Conservation (phyloP, 2,888 invertebrate species). For the Orthosia gracilis region DNA sequence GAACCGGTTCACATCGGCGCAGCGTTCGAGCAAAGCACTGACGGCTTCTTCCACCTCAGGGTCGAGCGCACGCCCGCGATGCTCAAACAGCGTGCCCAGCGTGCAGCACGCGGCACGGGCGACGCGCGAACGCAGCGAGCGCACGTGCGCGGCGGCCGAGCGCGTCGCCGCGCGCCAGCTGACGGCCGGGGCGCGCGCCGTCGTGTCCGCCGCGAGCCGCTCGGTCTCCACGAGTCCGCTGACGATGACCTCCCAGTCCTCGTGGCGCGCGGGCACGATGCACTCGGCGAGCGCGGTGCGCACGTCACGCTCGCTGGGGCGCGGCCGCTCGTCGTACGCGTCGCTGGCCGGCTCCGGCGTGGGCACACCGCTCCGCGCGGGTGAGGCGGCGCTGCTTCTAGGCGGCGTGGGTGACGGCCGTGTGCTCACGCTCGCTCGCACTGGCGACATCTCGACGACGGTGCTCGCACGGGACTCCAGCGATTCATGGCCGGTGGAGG, state of each 20-base stretch:
- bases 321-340: conserved; percentile 68
- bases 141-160: conserved; percentile 94
- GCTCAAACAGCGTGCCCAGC: conserved; percentile 94
- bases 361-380: conserved; percentile 73
- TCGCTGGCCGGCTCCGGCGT: conserved; percentile 76
- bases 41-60: conserved; percentile 97
- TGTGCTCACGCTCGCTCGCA: conserved; percentile 23
- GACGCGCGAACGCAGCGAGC: conserved; percentile 98
- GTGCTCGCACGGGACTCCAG: conserved; percentile 61
- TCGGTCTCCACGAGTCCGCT: conserved; percentile 93
- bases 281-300: conserved; percentile 85
- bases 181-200: conserved; percentile 93
- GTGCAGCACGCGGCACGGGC: conserved; percentile 97
- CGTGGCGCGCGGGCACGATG: conserved; percentile 91
- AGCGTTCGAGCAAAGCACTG: conserved; percentile 95
- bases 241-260: conserved; percentile 96
- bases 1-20: conserved; percentile 98
- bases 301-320: conserved; percentile 79
- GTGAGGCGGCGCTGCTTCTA: conserved; percentile 70
- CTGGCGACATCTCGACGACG: conserved; percentile 52
- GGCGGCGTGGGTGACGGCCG: conserved; percentile 68
- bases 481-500: conserved; percentile 49
- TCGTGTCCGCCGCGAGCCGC: conserved; percentile 93
- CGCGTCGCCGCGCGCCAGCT: conserved; percentile 93
- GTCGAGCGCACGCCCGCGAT: conserved; percentile 91